Percentiles rank a stretch among this genome's conserved stretches.
Evolutionary conservation across 2,113 vertebrate genomes (phyloP).

Genomic region (Phodopus roborovskii): DNA sequence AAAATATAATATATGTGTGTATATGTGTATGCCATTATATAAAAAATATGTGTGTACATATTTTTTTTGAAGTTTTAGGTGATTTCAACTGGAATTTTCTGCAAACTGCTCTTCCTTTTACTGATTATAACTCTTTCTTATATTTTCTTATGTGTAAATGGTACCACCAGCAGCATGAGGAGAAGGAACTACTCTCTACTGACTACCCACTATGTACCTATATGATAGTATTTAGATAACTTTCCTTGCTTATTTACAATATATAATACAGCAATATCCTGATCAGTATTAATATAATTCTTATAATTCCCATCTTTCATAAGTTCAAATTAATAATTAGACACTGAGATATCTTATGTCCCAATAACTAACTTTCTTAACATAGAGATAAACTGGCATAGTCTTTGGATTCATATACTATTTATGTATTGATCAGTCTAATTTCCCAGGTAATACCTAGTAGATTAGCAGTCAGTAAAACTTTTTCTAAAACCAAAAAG

Average conservation of each 20-base stretch:
- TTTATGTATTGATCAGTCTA: not conserved
- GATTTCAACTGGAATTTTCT: not conserved
- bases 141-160: not conserved
- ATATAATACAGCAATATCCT: not conserved
- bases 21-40: not conserved
- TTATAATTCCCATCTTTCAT: not conserved
- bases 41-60: too few relatives aligned
- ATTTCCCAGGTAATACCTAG: not conserved
- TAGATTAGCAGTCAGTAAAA: not conserved
- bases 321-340: not conserved
- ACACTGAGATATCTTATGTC: not conserved
- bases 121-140: not conserved
- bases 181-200: not conserved
- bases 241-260: not conserved
- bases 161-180: not conserved
- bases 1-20: not conserved
- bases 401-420: not conserved
- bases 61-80: not conserved
- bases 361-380: not conserved
- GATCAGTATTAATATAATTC: not conserved
- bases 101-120: not conserved
- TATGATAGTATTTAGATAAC: not conserved
- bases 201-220: not conserved
- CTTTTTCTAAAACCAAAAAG: not conserved
- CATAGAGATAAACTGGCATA: not conserved